Percentiles rank a stretch among this genome's conserved stretches.
Conservation (phyloP, 2,113 vertebrate genomes). For the Corydoras sp. region DNA sequence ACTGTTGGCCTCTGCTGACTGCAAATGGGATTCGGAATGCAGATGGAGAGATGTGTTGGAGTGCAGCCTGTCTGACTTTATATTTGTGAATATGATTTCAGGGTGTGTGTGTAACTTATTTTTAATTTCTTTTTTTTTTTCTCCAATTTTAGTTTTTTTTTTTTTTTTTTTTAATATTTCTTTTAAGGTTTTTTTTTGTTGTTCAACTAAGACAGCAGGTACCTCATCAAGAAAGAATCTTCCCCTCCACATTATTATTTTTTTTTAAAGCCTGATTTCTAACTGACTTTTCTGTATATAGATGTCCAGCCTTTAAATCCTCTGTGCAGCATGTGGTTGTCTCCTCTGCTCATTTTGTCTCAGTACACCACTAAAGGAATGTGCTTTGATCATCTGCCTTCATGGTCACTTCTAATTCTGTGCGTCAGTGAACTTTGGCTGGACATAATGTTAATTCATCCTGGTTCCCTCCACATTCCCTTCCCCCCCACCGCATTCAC, state of each 20-base stretch:
- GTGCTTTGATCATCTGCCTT: slow-evolving; percentile 24
- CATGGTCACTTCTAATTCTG: neutral
- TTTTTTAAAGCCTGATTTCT: slow-evolving; percentile 1
- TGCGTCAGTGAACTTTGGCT: neutral
- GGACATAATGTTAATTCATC: neutral
- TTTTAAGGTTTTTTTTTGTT: slow-evolving; percentile 19
- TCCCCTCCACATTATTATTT: neutral
- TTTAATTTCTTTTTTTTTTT: slow-evolving; percentile 7
- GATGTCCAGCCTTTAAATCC: slow-evolving; percentile 6
- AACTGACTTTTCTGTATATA: slow-evolving; percentile 17
- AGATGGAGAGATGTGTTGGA: neutral
- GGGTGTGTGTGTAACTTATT: slow-evolving; percentile 57
- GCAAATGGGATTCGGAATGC: neutral
- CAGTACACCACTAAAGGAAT: slow-evolving; percentile 42
- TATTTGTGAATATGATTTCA: slow-evolving; percentile 59
- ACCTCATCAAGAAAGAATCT: slow-evolving; percentile 4
- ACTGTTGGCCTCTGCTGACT: slow-evolving; percentile 1
- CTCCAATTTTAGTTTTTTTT: slow-evolving; percentile 38
- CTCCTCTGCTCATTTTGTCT: neutral
- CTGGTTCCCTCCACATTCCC: slow-evolving; percentile 33
- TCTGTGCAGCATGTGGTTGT: neutral
- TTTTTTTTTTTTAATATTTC: slow-evolving; percentile 32
- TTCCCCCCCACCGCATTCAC: slow-evolving; percentile 34
- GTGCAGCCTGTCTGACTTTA: slow-evolving; percentile 33
- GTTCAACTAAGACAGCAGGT: slow-evolving; percentile 29